Base-by-base conservation (phyloP, 2,113 vertebrate genomes). In the Scortum barcoo region DNA sequence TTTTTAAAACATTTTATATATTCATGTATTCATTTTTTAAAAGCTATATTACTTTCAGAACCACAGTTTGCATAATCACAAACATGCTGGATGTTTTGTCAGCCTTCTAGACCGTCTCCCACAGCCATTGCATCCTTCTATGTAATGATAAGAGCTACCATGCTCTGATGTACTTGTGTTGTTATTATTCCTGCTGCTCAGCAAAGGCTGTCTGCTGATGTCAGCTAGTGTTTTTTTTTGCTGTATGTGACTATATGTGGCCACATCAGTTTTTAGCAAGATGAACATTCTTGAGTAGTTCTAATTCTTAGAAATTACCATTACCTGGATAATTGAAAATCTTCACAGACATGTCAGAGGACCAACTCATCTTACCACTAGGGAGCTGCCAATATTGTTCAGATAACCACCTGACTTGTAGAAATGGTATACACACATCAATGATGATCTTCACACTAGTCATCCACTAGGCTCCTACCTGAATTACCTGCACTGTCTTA, bases 181-280 rank as follows among this genome's bases (percentile, higher is more conserved):
- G 48, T n/a, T 57, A 62, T 62, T 46, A 46, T 57, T 57, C 22
- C 38, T 67, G 51, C 73, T 14, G 70, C 70, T 28, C 13, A 10
- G 6, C 51, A 57, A 22, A 28, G 24, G 16, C 36, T 60, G 33
- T 54, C 22, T 46, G 28, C 50, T 28, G 11, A 16, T 19, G 12
- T 51, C 67, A n/a, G 48, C 11, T n/a, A 4, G 16, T 68, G 7
- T 30, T 68, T 68, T 28, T 48, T 44, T 33, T 14, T 14, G 46
- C 30, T 53, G 48, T 6, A 36, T 6, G 30, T 53, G 48, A 69
- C 28, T 51, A 13, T 69, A 19, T 36, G 30, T 60, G 58, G 30
- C 22, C 9, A 3, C 4, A 4, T 17, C 17, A 1, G 1, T 33
- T 13, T 40, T 7, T 13, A 62, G 33, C 19, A 19, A 20, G 9